Conservation (phyloP, 2,888 invertebrate genomes). For the Octodonta nipae region DNA sequence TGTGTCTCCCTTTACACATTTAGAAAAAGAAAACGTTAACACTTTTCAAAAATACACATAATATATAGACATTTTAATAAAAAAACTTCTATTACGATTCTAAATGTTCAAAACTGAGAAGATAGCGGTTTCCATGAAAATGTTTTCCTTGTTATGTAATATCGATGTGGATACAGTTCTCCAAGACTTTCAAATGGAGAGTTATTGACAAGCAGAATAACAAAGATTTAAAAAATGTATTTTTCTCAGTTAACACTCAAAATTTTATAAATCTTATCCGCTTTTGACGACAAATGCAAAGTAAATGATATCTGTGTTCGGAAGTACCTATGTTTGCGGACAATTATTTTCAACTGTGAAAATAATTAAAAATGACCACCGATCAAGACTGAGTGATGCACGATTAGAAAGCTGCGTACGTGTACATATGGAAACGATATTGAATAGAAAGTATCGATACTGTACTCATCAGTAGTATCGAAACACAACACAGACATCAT, state of each 20-base stretch:
- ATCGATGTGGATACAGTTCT: slow-evolving; percentile 1
- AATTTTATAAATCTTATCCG: neutral
- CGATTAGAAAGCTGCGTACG: slow-evolving; percentile 5
- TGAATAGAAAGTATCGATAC: too few relatives aligned
- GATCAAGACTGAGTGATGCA: slow-evolving; percentile 3
- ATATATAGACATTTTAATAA: neutral
- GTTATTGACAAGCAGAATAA: neutral
- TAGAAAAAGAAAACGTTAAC: neutral
- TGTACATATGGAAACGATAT: too few relatives aligned
- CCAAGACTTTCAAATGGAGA: neutral
- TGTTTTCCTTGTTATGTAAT: neutral
- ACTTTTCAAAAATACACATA: neutral
- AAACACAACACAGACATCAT: too few relatives aligned
- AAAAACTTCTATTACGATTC: neutral
- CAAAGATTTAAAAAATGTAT: neutral
- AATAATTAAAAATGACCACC: slow-evolving; percentile 3
- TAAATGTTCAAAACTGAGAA: neutral
- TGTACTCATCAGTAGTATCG: too few relatives aligned
- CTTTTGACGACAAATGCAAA: neutral
- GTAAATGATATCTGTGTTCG: slow-evolving; percentile 1
- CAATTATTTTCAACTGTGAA: slow-evolving; percentile 1
- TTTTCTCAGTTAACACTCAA: neutral
- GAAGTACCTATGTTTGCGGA: slow-evolving; percentile 4
- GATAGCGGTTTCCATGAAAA: neutral
- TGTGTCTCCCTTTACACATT: neutral